Evolutionary conservation across 2,888 invertebrate species (phyloP).

Genomic region (Synergus umbraculus): DNA sequence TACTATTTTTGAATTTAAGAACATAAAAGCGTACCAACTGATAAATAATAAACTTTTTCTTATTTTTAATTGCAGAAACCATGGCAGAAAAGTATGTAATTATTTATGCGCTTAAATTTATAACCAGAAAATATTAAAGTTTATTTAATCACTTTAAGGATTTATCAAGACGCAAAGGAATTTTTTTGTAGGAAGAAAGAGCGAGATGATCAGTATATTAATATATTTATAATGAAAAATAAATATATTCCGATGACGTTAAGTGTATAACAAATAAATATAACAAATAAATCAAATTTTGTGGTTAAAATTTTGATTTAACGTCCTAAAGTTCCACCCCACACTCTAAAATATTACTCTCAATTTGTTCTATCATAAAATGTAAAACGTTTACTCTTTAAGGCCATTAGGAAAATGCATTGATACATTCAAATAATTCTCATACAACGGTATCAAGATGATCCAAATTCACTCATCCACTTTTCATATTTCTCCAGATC

Average conservation of each 20-base stretch:
- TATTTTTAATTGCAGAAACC: too few relatives aligned
- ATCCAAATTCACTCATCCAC: conserved; percentile 99
- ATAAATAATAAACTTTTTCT: background rate
- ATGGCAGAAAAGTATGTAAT: too few relatives aligned
- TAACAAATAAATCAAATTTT: too few relatives aligned
- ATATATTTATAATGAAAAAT: conserved; percentile 33
- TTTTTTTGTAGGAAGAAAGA: conserved; percentile 13
- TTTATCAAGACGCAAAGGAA: background rate
- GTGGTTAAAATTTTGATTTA: too few relatives aligned
- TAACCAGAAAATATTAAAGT: background rate
- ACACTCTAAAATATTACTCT: conserved; percentile 25
- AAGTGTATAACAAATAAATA: too few relatives aligned
- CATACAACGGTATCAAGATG: conserved; percentile 83
- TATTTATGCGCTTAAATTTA: background rate
- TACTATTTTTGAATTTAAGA: background rate
- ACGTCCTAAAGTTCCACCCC: background rate
- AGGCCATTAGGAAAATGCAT: conserved; percentile 30
- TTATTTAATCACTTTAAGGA: too few relatives aligned
- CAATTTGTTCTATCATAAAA: conserved; percentile 20
- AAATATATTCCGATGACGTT: conserved; percentile 11
- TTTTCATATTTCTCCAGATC: conserved; percentile 97
- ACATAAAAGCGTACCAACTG: background rate
- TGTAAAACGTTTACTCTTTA: conserved; percentile 4
- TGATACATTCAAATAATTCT: conserved; percentile 38
- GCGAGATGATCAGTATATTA: conserved; percentile 8